A percentile compares a stretch with the other conserved stretches of the same genome.
Conservation (phyloP, 2,888 invertebrate genomes). For the Helobdella robusta region DNA sequence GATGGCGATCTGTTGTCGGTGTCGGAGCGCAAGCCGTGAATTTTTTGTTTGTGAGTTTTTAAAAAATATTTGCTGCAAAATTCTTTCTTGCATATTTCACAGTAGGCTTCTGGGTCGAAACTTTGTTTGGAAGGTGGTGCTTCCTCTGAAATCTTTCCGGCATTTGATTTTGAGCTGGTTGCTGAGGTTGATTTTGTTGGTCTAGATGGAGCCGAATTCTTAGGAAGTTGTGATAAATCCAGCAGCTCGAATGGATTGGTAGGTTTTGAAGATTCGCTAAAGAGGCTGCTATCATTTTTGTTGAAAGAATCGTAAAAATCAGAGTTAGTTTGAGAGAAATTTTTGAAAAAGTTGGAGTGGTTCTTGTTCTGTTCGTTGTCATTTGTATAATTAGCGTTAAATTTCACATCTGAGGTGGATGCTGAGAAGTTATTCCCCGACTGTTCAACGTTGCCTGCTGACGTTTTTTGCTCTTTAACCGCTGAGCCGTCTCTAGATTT, state of each 20-base stretch:
- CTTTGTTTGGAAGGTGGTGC: constrained; percentile 39
- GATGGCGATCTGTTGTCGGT: constrained; percentile 12
- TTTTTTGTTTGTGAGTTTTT: constrained; percentile 92
- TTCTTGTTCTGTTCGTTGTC: constrained; percentile 5
- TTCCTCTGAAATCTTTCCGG: neutral
- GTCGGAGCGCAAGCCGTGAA: constrained; percentile 68
- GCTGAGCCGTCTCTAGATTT: constrained; percentile 2
- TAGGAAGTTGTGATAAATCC: constrained; percentile 4
- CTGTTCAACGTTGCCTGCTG: no score
- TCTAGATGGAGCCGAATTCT: neutral
- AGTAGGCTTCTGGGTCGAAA: constrained; percentile 49
- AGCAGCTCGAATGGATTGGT: constrained; percentile 7
- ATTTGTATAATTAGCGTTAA: no score
- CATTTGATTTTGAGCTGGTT: no score
- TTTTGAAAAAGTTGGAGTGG: constrained; percentile 1
- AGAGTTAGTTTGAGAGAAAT: neutral
- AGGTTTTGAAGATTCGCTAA: no score
- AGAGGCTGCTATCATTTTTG: no score
- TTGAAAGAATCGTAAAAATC: constrained; percentile 5
- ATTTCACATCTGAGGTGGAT: neutral
- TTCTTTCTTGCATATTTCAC: constrained; percentile 80
- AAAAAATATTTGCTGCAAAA: constrained; percentile 94
- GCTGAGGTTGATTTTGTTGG: no score
- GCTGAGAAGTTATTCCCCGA: neutral
- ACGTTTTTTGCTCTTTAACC: neutral